Conservation (phyloP, 2,113 vertebrate species). For the Nibea albiflora region DNA sequence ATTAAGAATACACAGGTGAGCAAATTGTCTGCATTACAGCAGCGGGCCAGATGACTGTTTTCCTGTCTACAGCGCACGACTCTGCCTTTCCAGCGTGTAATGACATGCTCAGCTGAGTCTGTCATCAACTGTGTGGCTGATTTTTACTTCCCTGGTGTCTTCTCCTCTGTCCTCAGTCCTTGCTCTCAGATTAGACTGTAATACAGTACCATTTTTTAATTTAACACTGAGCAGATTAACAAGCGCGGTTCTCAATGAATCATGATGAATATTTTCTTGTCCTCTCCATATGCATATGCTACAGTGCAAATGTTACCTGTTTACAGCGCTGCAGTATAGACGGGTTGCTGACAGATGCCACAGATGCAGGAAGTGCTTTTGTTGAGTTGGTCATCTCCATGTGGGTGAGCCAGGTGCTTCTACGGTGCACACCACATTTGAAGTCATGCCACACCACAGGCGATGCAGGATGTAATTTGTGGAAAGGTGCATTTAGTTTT, state of each 20-base stretch:
- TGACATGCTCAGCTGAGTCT: conserved; percentile 73
- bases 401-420: conserved; percentile 21
- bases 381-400: conserved; percentile 13
- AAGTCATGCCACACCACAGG: conserved; percentile 14
- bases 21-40: conserved; percentile 67
- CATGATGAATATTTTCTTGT: background rate
- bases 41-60: conserved; percentile 65
- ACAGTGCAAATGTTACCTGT: background rate
- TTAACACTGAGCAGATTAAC: conserved; percentile 11
- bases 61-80: conserved; percentile 45
- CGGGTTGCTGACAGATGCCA: background rate
- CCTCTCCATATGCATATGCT: no score
- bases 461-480: conserved; percentile 26
- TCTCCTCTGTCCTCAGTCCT: conserved; percentile 28
- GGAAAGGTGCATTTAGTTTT: conserved; percentile 47
- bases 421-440: conserved; percentile 22
- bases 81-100: conserved; percentile 66
- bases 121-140: conserved; percentile 64
- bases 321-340: background rate
- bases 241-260: no score
- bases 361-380: conserved; percentile 9
- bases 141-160: conserved; percentile 47
- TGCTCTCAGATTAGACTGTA: conserved; percentile 2
- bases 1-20: conserved; percentile 51
- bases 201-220: background rate